Evolutionary conservation across 2,113 vertebrate genomes (phyloP).

Genomic region (Collichthys lucidus): DNA sequence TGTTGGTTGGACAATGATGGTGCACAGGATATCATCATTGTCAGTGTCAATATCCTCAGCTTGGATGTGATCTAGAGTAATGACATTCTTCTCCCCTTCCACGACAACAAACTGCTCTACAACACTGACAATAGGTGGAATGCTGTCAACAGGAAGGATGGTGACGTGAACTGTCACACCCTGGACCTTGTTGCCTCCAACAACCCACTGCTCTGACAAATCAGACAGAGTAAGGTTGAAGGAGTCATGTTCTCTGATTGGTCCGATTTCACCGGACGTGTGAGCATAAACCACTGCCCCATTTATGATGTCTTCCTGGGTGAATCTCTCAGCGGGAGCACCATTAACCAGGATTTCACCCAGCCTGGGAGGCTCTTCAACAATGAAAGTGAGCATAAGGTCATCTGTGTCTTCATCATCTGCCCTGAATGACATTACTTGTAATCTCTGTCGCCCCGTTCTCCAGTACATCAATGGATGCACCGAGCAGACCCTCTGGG

Average conservation of each 20-base stretch:
- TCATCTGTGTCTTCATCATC: conserved; percentile 90
- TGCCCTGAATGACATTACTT: conserved; percentile 90
- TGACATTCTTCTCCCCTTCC: conserved; percentile 87
- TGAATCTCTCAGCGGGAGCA: conserved; percentile 88
- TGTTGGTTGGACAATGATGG: conserved; percentile 91
- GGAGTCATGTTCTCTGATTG: conserved; percentile 86
- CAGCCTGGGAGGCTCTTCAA: conserved; percentile 87
- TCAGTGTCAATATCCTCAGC: conserved; percentile 90
- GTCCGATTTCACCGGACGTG: conserved; percentile 93
- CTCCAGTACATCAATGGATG: conserved; percentile 93
- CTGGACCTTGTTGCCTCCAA: conserved; percentile 88
- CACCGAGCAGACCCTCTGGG: conserved; percentile 88
- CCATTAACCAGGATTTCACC: conserved; percentile 93
- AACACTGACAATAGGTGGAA: conserved; percentile 83
- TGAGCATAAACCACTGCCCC: conserved; percentile 92
- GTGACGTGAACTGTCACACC: conserved; percentile 91
- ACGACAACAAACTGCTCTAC: conserved; percentile 81
- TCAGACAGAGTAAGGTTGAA: conserved; percentile 94
- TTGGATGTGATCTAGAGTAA: conserved; percentile 85
- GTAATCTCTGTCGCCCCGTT: conserved; percentile 93
- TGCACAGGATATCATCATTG: conserved; percentile 92
- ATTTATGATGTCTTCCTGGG: conserved; percentile 92
- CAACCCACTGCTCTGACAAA: conserved; percentile 91
- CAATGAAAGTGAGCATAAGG: conserved; percentile 91
- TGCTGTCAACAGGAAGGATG: conserved; percentile 93